A percentile compares a stretch with the other conserved stretches of the same genome.
Evolutionary conservation across 2,113 vertebrate species (phyloP).

Genomic region (Salminus brasiliensis): DNA sequence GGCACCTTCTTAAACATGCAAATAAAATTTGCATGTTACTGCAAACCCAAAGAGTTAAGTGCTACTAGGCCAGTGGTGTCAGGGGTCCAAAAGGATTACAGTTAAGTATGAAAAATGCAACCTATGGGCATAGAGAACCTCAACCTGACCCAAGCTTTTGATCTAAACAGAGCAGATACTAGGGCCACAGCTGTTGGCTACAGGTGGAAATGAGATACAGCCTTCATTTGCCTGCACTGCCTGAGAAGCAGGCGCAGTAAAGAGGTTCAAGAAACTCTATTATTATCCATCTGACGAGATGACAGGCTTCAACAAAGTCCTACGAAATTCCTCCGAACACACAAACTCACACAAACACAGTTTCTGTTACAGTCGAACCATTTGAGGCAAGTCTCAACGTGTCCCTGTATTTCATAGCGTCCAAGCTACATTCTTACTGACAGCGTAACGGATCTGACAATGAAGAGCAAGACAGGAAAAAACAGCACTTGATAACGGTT

Average conservation of each 20-base stretch:
- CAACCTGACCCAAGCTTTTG: not conserved
- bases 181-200: not conserved
- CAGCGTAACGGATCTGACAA: not conserved
- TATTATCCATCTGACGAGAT: not conserved
- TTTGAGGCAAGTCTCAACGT: not conserved
- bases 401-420: not conserved
- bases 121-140: not conserved
- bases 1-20: too few species aligned
- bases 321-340: constrained; percentile 10
- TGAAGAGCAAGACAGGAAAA: constrained; percentile 2
- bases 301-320: constrained; percentile 14
- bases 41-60: too few species aligned
- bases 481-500: not conserved
- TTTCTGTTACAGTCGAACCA: constrained; percentile 14
- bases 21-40: too few species aligned
- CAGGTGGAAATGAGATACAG: not conserved
- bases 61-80: too few species aligned
- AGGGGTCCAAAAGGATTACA: not conserved
- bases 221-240: not conserved
- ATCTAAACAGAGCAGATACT: not conserved
- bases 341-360: not conserved
- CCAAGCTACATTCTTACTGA: constrained; percentile 5
- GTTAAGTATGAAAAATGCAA: not conserved
- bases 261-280: not conserved
- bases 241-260: not conserved